Conservation (phyloP, 2,113 vertebrate genomes). For the Laticauda colubrina region DNA sequence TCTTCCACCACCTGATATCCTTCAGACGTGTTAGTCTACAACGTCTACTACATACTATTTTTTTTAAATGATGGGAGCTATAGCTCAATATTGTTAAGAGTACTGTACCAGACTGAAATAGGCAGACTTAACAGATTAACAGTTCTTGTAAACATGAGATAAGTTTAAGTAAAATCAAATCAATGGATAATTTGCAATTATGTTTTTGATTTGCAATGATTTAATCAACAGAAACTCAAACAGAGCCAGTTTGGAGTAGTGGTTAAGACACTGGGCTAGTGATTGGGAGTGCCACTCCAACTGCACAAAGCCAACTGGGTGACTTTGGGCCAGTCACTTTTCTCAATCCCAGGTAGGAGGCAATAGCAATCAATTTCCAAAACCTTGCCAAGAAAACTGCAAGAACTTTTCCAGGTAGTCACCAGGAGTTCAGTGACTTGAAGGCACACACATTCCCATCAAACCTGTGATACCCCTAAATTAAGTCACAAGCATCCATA, state of each 20-base stretch:
- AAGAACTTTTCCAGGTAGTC: not conserved
- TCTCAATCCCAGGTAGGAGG: not conserved
- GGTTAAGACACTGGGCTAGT: not conserved
- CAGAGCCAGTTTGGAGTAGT: not conserved
- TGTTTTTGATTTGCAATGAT: not conserved
- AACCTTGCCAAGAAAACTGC: not conserved
- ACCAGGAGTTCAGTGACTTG: not conserved
- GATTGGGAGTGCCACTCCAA: not conserved
- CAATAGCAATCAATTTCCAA: not conserved
- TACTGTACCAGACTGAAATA: not conserved
- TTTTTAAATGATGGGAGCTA: not conserved
- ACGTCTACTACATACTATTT: not conserved
- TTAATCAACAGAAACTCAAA: not conserved
- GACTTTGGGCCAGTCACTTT: not conserved
- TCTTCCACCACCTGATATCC: not conserved
- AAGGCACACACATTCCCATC: not conserved
- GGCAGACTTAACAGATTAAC: not conserved
- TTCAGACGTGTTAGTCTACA: not conserved
- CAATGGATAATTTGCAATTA: not conserved
- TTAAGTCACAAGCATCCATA: not conserved
- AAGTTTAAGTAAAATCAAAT: not conserved
- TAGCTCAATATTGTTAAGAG: not conserved
- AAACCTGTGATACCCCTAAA: not conserved
- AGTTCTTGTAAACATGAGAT: not conserved
- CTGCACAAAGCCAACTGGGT: not conserved